A percentile compares a stretch with the other conserved stretches of the same genome.
These are phyloP conservation scores for Ictalurus furcatus DNA, from an alignment of 2,113 vertebrate genomes.

Conservation along the genomic window DNA sequence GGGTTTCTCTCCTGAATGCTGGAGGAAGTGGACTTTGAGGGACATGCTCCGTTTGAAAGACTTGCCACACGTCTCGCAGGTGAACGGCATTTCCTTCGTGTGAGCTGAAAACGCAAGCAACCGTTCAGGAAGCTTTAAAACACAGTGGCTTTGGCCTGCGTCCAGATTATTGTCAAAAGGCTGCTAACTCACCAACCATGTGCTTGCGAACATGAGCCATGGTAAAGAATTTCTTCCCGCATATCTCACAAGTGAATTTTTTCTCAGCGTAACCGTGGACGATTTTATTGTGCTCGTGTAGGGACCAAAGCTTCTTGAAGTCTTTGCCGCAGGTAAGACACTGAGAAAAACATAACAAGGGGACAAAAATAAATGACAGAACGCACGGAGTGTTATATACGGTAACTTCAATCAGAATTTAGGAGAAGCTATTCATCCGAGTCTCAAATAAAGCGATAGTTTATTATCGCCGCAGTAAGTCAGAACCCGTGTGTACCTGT, in stretches of 20 bases:
- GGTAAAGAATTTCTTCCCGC: constrained; percentile 87
- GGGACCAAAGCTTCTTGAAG: constrained; percentile 87
- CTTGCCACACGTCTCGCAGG: constrained; percentile 86
- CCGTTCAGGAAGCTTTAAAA: constrained; percentile 1
- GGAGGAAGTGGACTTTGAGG: constrained; percentile 84
- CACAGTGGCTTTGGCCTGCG: background rate
- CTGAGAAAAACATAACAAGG: constrained; percentile 58
- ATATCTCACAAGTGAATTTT: constrained; percentile 85
- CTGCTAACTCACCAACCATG: constrained; percentile 83
- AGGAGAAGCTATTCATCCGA: background rate
- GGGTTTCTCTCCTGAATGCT: constrained; percentile 86
- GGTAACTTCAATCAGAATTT: background rate
- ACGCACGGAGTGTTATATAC: background rate
- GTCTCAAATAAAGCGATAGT: background rate
- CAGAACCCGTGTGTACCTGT: constrained; percentile 68
- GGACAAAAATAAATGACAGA: background rate
- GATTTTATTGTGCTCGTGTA: constrained; percentile 84
- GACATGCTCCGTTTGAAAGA: constrained; percentile 90
- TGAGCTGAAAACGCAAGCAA: constrained; percentile 68
- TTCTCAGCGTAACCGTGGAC: constrained; percentile 82
- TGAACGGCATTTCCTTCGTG: constrained; percentile 90
- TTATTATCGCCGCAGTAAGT: background rate
- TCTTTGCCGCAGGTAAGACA: constrained; percentile 83
- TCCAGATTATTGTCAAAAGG: background rate
- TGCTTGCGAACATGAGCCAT: constrained; percentile 90